Evolutionary conservation across 2,888 invertebrate species (phyloP).

Genomic region (Pogonocherus hispidulus): DNA sequence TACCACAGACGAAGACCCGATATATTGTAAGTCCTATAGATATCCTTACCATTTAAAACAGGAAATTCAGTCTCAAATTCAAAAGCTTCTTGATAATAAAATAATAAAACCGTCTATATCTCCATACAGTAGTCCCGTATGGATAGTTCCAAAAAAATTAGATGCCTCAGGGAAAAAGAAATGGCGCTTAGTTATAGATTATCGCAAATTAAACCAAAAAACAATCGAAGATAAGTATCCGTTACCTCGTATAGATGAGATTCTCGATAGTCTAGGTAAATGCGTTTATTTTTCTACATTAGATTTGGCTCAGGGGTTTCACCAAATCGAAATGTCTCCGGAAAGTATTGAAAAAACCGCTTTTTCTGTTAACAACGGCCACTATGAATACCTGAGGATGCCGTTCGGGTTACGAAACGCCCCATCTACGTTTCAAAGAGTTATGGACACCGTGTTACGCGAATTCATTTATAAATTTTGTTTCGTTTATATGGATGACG

Average conservation of each 20-base stretch:
- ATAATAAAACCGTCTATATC: conserved; percentile 32
- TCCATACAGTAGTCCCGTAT: conserved; percentile 24
- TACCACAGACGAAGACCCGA: conserved; percentile 24
- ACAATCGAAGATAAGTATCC: conserved; percentile 1
- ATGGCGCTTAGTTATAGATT: conserved; percentile 18
- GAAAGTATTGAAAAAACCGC: conserved; percentile 41
- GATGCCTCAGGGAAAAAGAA: conserved; percentile 18
- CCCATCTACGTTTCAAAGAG: too few relatives aligned
- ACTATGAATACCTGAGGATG: conserved; percentile 45
- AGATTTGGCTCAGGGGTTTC: conserved; percentile 36
- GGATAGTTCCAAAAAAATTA: conserved; percentile 24
- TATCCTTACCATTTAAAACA: conserved; percentile 30
- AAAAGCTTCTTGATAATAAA: conserved; percentile 26
- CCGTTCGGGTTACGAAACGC: conserved; percentile 60
- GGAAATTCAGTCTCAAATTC: conserved; percentile 38
- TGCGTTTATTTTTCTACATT: too few relatives aligned
- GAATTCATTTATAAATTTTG: conserved; percentile 25
- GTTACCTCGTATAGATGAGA: too few relatives aligned
- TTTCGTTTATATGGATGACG: conserved; percentile 39
- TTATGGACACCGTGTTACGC: too few relatives aligned
- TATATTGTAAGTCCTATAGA: conserved; percentile 39
- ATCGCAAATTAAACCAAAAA: conserved; percentile 9
- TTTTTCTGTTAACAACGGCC: conserved; percentile 30
- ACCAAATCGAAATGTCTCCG: conserved; percentile 40
- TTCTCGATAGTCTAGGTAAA: conserved; percentile 43